Evolutionary conservation across 30 jellyfish, hydroid and myxozoan genomes (phyloP).

Genomic region (Cassiopea andromeda): DNA sequence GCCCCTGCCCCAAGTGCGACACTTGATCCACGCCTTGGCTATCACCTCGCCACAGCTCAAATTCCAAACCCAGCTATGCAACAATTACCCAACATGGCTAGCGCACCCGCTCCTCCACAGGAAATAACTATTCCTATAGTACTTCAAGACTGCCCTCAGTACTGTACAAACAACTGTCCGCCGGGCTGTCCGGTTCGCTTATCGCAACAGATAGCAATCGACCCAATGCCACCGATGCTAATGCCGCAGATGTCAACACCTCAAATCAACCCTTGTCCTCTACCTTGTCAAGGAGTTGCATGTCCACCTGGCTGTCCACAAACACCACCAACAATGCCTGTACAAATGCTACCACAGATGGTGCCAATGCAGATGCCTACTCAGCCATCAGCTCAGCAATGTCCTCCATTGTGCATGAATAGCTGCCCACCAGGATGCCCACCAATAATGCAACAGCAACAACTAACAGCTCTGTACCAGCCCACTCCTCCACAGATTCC

Average conservation of each 20-base stretch:
- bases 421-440: conserved; percentile 73
- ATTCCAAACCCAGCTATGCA: conserved; percentile 71
- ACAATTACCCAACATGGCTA: conserved; percentile 23
- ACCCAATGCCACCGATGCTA: conserved; percentile 48
- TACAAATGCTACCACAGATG: conserved; percentile 36
- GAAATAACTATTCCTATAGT: conserved; percentile 2
- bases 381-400: neutral
- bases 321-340: conserved; percentile 33
- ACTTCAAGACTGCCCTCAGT: conserved; percentile 41
- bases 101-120: conserved; percentile 35
- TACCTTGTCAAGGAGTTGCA: conserved; percentile 66
- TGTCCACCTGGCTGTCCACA: conserved; percentile 95
- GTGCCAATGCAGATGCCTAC: conserved; percentile 53
- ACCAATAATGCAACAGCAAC: conserved; percentile 39
- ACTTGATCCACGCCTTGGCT: conserved; percentile 91
- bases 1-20: conserved; percentile 82
- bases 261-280: conserved; percentile 89
- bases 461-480: conserved; percentile 1
- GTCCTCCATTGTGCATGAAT: conserved; percentile 55
- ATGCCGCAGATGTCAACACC: conserved; percentile 6
- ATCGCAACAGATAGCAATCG: conserved; percentile 36
- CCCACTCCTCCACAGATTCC: conserved; percentile 27
- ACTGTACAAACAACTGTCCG: conserved; percentile 62
- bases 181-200: conserved; percentile 56
- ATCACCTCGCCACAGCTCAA: conserved; percentile 88